A percentile compares a stretch with the other conserved stretches of the same genome.
Conservation (phyloP, 2,888 invertebrate species). For the Piscicola geometra region DNA sequence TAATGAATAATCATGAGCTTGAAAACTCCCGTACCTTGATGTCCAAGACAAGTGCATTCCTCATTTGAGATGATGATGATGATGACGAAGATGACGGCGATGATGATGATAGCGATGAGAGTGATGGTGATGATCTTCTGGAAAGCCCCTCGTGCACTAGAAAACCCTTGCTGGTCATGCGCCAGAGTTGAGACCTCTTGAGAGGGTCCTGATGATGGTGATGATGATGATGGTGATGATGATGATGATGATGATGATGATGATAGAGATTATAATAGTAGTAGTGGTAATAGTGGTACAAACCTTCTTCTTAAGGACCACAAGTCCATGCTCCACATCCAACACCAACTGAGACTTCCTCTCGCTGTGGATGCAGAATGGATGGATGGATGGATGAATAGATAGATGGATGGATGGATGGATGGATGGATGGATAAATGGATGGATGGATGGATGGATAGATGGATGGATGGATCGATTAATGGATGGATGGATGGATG, state of each 20-base stretch:
- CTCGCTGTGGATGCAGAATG: too few species aligned
- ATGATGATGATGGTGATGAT: too few species aligned
- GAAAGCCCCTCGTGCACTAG: slow-evolving; percentile 84
- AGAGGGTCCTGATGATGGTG: slow-evolving; percentile 49
- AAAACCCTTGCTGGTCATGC: slow-evolving; percentile 81
- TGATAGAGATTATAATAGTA: too few species aligned
- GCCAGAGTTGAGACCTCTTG: slow-evolving; percentile 75
- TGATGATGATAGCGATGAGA: slow-evolving; percentile 20
- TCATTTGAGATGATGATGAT: slow-evolving; percentile 39
- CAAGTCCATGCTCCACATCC: slow-evolving; percentile 63
- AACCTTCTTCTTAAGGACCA: slow-evolving; percentile 53
- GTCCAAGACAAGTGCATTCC: slow-evolving; percentile 38
- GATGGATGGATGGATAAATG: too few species aligned
- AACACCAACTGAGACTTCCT: slow-evolving; percentile 65
- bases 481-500: too few species aligned
- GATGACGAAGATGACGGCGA: slow-evolving; percentile 18
- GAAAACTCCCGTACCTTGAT: slow-evolving; percentile 59
- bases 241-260: too few species aligned
- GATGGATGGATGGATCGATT: too few species aligned
- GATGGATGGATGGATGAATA: too few species aligned
- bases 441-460: too few species aligned
- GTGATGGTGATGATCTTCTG: slow-evolving; percentile 44
- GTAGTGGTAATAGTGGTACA: slow-evolving; percentile 28
- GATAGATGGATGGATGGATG: too few species aligned
- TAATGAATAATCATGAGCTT: too few species aligned